phyloP scores from a whole-genome alignment of 2,888 invertebrate species.

The Fragum fragum region DNA sequence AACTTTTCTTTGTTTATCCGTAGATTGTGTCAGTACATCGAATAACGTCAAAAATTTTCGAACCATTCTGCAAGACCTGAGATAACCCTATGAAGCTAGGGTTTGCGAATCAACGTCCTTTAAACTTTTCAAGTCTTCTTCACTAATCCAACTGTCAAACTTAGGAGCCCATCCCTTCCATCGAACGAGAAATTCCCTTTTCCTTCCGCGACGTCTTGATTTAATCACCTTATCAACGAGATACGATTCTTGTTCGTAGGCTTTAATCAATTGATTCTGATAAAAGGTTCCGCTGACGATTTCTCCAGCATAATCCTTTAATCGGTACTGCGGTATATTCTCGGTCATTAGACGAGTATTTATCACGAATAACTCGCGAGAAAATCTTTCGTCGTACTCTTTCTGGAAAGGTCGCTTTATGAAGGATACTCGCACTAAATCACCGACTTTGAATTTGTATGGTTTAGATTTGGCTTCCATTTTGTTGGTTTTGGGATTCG shows the following conservation, averaged over 20 bases:
- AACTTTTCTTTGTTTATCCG: background rate
- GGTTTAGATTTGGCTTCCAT: background rate
- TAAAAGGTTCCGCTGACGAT: conserved; percentile 13
- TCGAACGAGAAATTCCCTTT: conserved; percentile 39
- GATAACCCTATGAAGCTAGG: too few species aligned
- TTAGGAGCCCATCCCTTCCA: conserved; percentile 48
- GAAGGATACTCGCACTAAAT: conserved; percentile 43
- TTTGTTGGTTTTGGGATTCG: background rate
- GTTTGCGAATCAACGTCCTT: conserved; percentile 7
- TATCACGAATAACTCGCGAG: conserved; percentile 43
- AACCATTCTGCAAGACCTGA: background rate
- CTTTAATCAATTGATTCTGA: conserved; percentile 43
- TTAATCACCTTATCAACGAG: conserved; percentile 32
- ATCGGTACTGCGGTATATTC: conserved; percentile 36
- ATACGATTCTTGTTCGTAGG: conserved; percentile 27
- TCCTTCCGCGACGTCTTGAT: conserved; percentile 5
- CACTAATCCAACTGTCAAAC: conserved; percentile 21
- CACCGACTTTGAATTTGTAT: conserved; percentile 29
- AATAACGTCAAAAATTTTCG: conserved; percentile 6
- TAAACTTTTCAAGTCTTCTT: conserved; percentile 32
- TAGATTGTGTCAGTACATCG: background rate
- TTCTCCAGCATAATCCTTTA: conserved; percentile 18
- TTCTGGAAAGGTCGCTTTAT: conserved; percentile 33
- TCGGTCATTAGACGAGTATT: conserved; percentile 38
- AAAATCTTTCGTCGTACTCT: conserved; percentile 50